phyloP scores from a whole-genome alignment of 2,888 invertebrate genomes.

The Xestoiulus laeticollis region DNA sequence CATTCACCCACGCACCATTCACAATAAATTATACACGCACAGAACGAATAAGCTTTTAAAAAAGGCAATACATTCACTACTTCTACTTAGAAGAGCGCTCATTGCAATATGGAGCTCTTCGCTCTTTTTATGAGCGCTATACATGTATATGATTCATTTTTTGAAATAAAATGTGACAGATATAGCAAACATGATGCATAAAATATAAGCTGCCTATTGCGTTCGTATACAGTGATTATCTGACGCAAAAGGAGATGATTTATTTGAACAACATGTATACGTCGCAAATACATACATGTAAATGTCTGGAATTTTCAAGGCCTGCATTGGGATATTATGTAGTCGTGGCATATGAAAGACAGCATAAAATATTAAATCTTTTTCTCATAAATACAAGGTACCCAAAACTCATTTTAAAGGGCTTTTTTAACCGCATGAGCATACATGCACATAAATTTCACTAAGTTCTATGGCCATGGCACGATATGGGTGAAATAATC shows the following conservation, averaged over 20 bases:
- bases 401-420: neutral
- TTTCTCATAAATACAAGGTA: neutral
- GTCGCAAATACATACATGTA: neutral
- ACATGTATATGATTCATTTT: neutral
- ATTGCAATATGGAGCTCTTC: neutral
- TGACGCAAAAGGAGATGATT: neutral
- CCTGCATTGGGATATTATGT: neutral
- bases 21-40: neutral
- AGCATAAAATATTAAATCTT: slow-evolving; percentile 5
- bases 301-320: slow-evolving; percentile 16
- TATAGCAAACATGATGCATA: neutral
- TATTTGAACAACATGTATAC: slow-evolving; percentile 22
- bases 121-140: neutral
- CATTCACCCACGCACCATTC: neutral
- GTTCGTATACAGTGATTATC: neutral
- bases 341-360: neutral
- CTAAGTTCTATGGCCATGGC: neutral
- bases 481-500: neutral
- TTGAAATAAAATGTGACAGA: neutral
- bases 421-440: neutral
- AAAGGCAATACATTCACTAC: neutral
- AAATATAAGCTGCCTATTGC: neutral
- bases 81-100: neutral
- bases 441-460: neutral
- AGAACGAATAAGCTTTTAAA: neutral